Conservation (phyloP, 2,888 invertebrate genomes). For the Polydrusus pterygomalis region DNA sequence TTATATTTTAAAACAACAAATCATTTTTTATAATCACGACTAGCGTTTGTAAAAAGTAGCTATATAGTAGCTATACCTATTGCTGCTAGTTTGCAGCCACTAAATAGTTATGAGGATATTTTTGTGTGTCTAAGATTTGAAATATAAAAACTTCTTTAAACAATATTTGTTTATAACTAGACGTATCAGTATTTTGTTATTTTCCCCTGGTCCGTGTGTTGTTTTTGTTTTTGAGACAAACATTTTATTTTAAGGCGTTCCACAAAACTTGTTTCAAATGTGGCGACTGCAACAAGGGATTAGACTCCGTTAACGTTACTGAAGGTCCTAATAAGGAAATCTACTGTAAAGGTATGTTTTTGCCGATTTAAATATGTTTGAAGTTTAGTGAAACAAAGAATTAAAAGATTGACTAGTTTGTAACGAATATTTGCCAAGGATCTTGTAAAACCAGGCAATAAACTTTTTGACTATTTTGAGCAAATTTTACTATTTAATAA, state of each 20-base stretch:
- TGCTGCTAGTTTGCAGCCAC: too few species aligned
- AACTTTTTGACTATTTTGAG: too few species aligned
- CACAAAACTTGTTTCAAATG: slow-evolving; percentile 97
- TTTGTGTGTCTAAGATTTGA: too few species aligned
- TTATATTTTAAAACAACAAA: too few species aligned
- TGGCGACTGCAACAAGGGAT: slow-evolving; percentile 88
- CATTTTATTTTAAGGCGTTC: slow-evolving; percentile 80
- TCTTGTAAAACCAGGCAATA: too few species aligned
- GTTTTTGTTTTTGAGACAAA: slow-evolving; percentile 36
- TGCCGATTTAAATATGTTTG: slow-evolving; percentile 59
- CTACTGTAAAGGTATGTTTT: slow-evolving; percentile 92
- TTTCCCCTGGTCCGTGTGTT: not conserved
- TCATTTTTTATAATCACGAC: too few species aligned
- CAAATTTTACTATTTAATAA: too few species aligned
- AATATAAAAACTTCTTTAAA: too few species aligned
- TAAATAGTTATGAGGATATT: too few species aligned
- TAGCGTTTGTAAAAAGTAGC: too few species aligned
- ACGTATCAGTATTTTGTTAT: not conserved
- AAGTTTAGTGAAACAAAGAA: not conserved
- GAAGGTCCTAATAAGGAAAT: slow-evolving; percentile 96
- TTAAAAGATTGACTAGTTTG: not conserved
- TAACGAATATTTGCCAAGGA: not conserved
- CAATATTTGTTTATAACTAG: not conserved
- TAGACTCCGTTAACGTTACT: slow-evolving; percentile 94
- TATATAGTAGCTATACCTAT: too few species aligned